Evolutionary conservation across 1,140 invertebrate genomes (phyloP).

Genomic region (Brevipalpus yothersi): DNA sequence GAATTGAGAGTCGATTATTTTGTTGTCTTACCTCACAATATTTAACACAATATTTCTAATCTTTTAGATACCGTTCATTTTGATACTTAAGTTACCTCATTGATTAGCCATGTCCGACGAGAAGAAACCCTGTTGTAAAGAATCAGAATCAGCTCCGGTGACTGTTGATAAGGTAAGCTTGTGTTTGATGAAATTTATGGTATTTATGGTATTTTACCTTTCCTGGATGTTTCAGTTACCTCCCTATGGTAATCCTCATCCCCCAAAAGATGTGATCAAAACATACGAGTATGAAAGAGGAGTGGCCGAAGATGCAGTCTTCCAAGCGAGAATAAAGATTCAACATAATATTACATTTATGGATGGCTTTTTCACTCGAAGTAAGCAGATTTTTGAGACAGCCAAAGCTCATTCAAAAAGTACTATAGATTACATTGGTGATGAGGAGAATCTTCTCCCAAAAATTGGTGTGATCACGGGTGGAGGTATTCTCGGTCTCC

Average conservation of each 20-base stretch:
- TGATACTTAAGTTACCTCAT: too few species aligned
- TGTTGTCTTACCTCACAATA: too few species aligned
- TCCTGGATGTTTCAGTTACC: not conserved
- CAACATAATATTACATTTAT: not conserved
- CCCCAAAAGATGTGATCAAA: slow-evolving; percentile 1
- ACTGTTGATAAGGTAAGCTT: not conserved
- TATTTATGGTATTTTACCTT: not conserved
- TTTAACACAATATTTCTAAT: too few species aligned
- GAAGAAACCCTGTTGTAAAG: not conserved
- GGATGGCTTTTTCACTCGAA: not conserved
- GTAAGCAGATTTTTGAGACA: not conserved
- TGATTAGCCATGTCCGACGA: too few species aligned
- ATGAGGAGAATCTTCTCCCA: not conserved
- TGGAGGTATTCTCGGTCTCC: slow-evolving; percentile 1
- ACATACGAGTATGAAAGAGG: not conserved
- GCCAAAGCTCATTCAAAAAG: not conserved
- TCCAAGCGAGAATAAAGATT: not conserved
- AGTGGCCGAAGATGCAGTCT: not conserved
- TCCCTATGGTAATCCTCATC: slow-evolving; percentile 5
- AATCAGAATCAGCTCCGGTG: not conserved
- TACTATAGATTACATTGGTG: not conserved
- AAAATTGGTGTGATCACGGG: slow-evolving; percentile 2
- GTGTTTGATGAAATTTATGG: not conserved
- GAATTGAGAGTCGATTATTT: too few species aligned
- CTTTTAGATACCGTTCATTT: too few species aligned